These are phyloP conservation scores for Hapalemur alaotrensis DNA, from an alignment of 2,797 vertebrate species.

Conservation along the genomic window DNA sequence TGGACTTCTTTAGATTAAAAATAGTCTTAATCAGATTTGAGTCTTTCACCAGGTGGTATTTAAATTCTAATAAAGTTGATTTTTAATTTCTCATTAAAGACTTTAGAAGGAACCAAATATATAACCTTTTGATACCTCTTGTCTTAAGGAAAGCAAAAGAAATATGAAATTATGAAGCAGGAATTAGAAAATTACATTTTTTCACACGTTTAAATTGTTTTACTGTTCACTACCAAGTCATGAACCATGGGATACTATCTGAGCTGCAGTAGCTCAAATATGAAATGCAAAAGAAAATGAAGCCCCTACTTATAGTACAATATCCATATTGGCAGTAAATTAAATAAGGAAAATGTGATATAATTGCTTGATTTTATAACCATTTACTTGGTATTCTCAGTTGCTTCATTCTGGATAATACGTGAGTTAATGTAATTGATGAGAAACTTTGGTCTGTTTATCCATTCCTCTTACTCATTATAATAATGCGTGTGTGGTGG, in stretches of 20 bases:
- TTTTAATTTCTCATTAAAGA: not conserved
- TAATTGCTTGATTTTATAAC: not conserved
- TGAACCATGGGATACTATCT: not conserved
- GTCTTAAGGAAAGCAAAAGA: not conserved
- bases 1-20: not conserved
- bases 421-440: not conserved
- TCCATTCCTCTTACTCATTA: not conserved
- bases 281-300: not conserved
- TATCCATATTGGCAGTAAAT: not conserved
- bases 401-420: not conserved
- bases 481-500: not conserved
- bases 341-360: not conserved
- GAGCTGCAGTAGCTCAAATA: not conserved
- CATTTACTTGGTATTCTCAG: not conserved
- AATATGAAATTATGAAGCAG: not conserved
- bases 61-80: not conserved
- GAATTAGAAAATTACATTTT: not conserved
- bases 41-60: not conserved
- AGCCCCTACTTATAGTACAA: not conserved
- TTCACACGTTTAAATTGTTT: not conserved
- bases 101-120: not conserved
- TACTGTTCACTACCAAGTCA: not conserved
- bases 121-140: not conserved
- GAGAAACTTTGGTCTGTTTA: not conserved
- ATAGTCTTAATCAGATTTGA: not conserved